Evolutionary conservation across 2,888 invertebrate genomes (phyloP).

Genomic region (Chydorus sphaericus): DNA sequence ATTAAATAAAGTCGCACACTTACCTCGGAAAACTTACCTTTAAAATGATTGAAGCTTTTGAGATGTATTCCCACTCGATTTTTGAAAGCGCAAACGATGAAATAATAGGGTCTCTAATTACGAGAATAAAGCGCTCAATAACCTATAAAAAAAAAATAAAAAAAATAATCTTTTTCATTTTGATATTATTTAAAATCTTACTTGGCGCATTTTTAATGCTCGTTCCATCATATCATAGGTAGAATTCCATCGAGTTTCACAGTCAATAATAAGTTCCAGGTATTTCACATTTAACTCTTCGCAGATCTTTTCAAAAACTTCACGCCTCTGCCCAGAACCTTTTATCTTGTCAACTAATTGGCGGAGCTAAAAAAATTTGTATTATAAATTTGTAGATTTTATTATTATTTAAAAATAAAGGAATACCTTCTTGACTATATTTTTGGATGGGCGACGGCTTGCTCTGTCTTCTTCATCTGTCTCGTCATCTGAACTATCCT

Average conservation of each 20-base stretch:
- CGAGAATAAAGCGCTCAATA: too few species aligned
- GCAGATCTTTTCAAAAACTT: not conserved
- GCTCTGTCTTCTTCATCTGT: too few species aligned
- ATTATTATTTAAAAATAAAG: too few species aligned
- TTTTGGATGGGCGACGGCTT: too few species aligned
- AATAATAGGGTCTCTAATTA: not conserved
- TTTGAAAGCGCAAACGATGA: not conserved
- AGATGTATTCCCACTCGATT: not conserved
- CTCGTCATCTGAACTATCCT: too few species aligned
- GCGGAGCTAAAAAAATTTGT: too few species aligned
- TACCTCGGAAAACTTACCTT: not conserved
- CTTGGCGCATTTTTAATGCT: not conserved
- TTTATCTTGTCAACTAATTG: not conserved
- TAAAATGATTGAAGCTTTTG: not conserved
- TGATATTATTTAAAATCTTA: not conserved
- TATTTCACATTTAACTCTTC: not conserved
- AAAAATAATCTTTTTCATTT: too few species aligned
- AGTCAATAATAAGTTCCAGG: not conserved
- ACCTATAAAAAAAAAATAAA: too few species aligned
- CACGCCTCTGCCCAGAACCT: not conserved
- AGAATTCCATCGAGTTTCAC: too few species aligned
- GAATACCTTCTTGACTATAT: too few species aligned
- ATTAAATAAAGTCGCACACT: too few species aligned
- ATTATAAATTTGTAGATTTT: too few species aligned
- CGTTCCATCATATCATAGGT: not conserved